phyloP scores from a whole-genome alignment of 2,797 vertebrate genomes.

The Anisognathus igniventris region DNA sequence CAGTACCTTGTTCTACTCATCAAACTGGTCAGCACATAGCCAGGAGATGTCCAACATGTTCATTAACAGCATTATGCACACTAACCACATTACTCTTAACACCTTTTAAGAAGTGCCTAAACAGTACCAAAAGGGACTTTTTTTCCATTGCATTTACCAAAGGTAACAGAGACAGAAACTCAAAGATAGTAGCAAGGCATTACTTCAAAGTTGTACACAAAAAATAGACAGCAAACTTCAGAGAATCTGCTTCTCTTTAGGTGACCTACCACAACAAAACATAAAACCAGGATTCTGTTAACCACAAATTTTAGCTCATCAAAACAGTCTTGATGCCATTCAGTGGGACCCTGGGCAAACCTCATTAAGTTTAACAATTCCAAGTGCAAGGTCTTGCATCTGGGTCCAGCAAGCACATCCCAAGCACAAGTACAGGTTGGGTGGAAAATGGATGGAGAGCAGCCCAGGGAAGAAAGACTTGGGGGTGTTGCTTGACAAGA shows the following conservation, averaged over 20 bases:
- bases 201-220: background rate
- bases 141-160: background rate
- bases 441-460: background rate
- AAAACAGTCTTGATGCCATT: background rate
- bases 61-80: background rate
- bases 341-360: background rate
- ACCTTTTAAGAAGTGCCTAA: background rate
- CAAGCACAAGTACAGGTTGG: background rate
- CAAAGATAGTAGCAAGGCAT: background rate
- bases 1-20: background rate
- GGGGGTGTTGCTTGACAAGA: background rate
- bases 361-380: background rate
- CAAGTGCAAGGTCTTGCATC: background rate
- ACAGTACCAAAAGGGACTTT: accelerated
- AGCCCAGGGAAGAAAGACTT: background rate
- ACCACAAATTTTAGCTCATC: background rate
- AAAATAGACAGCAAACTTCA: background rate
- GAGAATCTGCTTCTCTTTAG: background rate
- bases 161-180: background rate
- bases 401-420: background rate
- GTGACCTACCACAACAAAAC: background rate
- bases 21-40: background rate
- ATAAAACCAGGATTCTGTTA: background rate
- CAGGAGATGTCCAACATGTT: background rate
- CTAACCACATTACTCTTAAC: background rate